Percentiles rank a stretch among this genome's conserved stretches.
These are phyloP conservation scores for Chiloscyllium plagiosum DNA, from an alignment of 2,113 vertebrate genomes.

Conservation along the genomic window DNA sequence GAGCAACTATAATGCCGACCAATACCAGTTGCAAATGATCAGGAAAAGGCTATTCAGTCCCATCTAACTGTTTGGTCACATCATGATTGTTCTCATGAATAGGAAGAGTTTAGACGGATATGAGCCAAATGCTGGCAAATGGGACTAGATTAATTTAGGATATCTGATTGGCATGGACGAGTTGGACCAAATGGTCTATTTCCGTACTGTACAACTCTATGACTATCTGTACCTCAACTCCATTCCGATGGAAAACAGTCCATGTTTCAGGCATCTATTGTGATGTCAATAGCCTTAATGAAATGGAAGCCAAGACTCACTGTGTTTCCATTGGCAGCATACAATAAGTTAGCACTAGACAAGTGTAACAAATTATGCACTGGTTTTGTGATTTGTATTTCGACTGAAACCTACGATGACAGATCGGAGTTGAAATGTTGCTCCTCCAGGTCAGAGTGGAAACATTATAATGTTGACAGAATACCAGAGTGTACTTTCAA, in stretches of 20 bases:
- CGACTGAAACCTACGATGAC: not conserved
- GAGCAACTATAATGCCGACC: not conserved
- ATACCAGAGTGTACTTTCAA: not conserved
- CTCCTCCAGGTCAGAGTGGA: not conserved
- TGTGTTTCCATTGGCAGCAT: not conserved
- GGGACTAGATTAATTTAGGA: no score
- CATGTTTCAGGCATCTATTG: not conserved
- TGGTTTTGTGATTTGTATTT: not conserved
- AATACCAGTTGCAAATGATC: not conserved
- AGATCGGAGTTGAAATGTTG: not conserved
- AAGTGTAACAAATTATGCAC: not conserved
- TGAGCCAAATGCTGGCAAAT: no score
- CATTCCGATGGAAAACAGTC: not conserved
- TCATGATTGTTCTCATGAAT: not conserved
- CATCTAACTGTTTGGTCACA: not conserved
- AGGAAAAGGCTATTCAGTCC: not conserved
- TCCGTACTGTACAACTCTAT: no score
- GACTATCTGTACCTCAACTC: no score
- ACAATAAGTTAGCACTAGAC: not conserved
- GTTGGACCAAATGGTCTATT: no score
- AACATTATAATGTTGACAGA: not conserved
- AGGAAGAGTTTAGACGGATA: no score
- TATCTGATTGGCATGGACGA: no score
- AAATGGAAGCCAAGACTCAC: not conserved
- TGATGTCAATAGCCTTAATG: not conserved